Evolutionary conservation across 2,888 invertebrate species (phyloP), one percentile per base, ranked within the genome.

Genomic region (Atherix ibis): DNA sequence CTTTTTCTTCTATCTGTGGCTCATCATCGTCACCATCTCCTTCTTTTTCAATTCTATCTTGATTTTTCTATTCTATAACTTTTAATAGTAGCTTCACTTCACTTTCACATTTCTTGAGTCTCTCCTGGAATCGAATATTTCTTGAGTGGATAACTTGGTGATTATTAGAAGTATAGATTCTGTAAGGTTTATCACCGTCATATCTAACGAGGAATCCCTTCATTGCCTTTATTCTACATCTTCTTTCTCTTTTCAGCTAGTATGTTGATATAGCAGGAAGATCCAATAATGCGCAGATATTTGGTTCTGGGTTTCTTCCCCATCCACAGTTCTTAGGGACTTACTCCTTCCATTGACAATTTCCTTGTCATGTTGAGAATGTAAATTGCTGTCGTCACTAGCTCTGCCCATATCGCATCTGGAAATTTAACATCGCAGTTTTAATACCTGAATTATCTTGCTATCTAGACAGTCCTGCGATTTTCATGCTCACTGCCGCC

Each of bases 401-500:
- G 12, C 16, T 32, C 32, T 4, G 32, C 32, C 32, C 26, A 32
- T 8, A 32, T 26, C 3, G 4, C 4, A 6, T 26, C 26, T 26
- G 32, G 26, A 32, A 32, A 16, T 8, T 22, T 22, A 6, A 10
- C 16, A 25, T 15, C 22, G 6, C 10, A 6, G 10, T 22, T 22
- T 10, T 6, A 22, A 22, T 22, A 22, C 22, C 10, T 22, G 22
- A 22, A 22, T 6, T 41, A 42, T 24, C 49, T 39, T 5, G 44
- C 42, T 19, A 37, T 40, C 22, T 46, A 48, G n/a, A 43, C 36
- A 12, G 45, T 31, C 4, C 43, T 43, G 15, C 43, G 16, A 18
- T 45, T 47, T 15, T 41, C 43, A n/a, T 46, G 33, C 38, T 45
- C 46, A 2, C 43, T 43, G 6, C 44, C 36, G 9, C 48, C 45